A percentile compares a stretch with the other conserved stretches of the same genome.
Evolutionary conservation across 2,797 vertebrate species (phyloP).

Genomic region (Platyrinchus mystaceus): DNA sequence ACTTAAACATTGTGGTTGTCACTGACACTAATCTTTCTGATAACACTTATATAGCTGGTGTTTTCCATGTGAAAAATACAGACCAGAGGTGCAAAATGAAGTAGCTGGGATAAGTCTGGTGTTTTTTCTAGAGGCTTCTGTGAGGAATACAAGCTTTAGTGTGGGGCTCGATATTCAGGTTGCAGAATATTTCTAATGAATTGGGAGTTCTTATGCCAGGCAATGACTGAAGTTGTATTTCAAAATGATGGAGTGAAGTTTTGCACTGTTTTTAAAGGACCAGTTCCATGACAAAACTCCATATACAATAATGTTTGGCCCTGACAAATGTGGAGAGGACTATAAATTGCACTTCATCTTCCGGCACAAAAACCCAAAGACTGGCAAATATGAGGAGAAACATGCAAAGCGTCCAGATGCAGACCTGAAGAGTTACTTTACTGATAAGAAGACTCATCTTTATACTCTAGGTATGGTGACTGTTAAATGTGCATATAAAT

Average conservation of each 20-base stretch:
- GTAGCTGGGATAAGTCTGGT: neutral
- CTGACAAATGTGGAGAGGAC: slow-evolving; percentile 98
- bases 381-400: slow-evolving; percentile 92
- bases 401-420: slow-evolving; percentile 93
- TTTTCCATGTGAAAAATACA: neutral
- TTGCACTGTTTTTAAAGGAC: slow-evolving; percentile 77
- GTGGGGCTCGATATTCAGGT: neutral
- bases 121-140: neutral
- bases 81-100: neutral
- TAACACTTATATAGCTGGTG: neutral
- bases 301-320: slow-evolving; percentile 99
- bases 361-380: slow-evolving; percentile 95
- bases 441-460: slow-evolving; percentile 97
- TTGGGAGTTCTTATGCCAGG: neutral
- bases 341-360: slow-evolving; percentile 99
- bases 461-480: slow-evolving; percentile 86
- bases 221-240: neutral
- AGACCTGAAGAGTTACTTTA: slow-evolving; percentile 92
- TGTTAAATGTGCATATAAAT: neutral
- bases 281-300: slow-evolving; percentile 95
- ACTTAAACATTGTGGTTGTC: neutral
- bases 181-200: neutral
- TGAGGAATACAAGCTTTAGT: neutral
- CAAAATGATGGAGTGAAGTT: neutral
- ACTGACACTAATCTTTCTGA: neutral